Evolutionary conservation across 2,113 vertebrate genomes (phyloP).

Genomic region (Gila orcuttii): DNA sequence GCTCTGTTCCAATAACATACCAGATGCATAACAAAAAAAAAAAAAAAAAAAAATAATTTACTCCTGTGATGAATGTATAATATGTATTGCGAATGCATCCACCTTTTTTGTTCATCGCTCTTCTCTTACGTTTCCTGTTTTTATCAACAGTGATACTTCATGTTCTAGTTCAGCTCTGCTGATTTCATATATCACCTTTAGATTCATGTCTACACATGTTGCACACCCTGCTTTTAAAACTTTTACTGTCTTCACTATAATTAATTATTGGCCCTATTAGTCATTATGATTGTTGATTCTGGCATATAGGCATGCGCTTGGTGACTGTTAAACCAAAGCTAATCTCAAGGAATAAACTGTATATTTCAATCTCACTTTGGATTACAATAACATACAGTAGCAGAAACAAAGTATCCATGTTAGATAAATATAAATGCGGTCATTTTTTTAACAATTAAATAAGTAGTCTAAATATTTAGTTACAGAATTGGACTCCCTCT

Average conservation of each 20-base stretch:
- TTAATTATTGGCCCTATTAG: slow-evolving; percentile 28
- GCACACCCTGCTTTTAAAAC: slow-evolving; percentile 22
- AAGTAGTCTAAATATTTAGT: too few relatives aligned
- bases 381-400: not conserved
- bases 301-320: slow-evolving; percentile 4
- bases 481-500: too few relatives aligned
- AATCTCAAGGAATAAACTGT: not conserved
- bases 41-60: not conserved
- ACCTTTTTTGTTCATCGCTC: not conserved
- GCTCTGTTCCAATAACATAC: not conserved
- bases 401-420: not conserved
- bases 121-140: slow-evolving; percentile 33
- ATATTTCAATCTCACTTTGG: not conserved
- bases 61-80: not conserved
- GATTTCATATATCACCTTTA: slow-evolving; percentile 24
- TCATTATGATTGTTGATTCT: slow-evolving; percentile 28
- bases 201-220: slow-evolving; percentile 15
- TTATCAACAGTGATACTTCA: not conserved
- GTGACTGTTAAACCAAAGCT: not conserved
- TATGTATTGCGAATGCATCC: not conserved
- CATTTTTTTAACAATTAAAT: too few relatives aligned
- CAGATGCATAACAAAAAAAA: not conserved
- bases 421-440: too few relatives aligned
- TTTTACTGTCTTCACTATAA: not conserved
- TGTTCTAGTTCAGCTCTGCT: not conserved